These are phyloP conservation scores for Microcebus lehilahytsara DNA, from an alignment of 2,113 vertebrate genomes.

Conservation along the genomic window DNA sequence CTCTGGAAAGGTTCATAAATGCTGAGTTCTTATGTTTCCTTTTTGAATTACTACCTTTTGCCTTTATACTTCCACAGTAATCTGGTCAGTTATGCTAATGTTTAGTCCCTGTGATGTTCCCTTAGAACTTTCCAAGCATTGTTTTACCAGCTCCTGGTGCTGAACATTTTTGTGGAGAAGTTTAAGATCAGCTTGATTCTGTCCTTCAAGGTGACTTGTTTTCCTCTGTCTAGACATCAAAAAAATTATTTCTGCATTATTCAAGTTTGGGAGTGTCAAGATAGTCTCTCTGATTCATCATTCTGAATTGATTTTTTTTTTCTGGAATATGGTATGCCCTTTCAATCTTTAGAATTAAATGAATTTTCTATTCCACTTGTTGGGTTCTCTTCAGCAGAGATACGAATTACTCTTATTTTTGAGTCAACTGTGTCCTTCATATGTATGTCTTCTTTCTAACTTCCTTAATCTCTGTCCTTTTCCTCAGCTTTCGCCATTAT, in stretches of 20 bases:
- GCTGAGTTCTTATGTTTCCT: not conserved
- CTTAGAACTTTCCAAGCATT: not conserved
- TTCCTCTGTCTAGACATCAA: not conserved
- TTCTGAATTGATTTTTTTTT: not conserved
- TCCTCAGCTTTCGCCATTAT: not conserved
- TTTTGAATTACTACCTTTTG: not conserved
- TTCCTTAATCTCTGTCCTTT: not conserved
- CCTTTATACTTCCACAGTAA: not conserved
- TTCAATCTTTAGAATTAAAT: not conserved
- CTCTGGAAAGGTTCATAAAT: not conserved
- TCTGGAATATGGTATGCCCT: not conserved
- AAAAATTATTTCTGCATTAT: not conserved
- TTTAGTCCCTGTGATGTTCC: not conserved
- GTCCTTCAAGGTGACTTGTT: not conserved
- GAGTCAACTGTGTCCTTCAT: not conserved
- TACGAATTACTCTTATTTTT: not conserved
- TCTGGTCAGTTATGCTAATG: not conserved
- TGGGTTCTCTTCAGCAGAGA: not conserved
- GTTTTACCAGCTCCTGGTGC: not conserved
- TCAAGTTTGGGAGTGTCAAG: not conserved
- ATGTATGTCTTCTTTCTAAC: not conserved
- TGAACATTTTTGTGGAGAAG: not conserved
- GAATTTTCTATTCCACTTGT: not conserved
- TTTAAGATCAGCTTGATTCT: not conserved
- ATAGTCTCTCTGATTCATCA: not conserved